These are phyloP conservation scores for Amphipyra tragopoginis DNA, from an alignment of 2,888 invertebrate genomes.

Conservation along the genomic window DNA sequence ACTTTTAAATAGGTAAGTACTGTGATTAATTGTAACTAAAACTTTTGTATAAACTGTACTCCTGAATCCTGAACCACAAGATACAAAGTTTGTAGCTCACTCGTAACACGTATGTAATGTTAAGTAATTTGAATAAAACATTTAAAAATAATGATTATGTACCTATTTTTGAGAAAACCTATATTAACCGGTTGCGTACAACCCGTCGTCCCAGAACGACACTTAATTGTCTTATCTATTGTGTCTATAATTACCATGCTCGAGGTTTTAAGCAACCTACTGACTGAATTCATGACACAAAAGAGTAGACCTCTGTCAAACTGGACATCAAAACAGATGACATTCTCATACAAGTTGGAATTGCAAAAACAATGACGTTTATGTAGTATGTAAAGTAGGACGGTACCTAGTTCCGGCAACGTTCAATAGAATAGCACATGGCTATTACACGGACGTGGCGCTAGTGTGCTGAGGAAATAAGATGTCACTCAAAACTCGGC, in stretches of 20 bases:
- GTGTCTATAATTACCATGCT: no score
- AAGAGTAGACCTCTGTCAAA: conserved; percentile 21
- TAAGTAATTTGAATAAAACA: no score
- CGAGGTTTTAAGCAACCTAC: neutral
- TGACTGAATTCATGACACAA: neutral
- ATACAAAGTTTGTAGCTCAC: no score
- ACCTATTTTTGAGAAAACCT: neutral
- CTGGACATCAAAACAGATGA: conserved; percentile 24
- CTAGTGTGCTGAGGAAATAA: conserved; percentile 80
- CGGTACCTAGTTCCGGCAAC: conserved; percentile 70
- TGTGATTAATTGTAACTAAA: no score
- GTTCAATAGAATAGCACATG: conserved; percentile 65
- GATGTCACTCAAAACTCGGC: conserved; percentile 78
- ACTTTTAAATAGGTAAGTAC: no score
- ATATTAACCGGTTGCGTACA: no score
- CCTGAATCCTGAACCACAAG: no score
- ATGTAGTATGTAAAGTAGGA: conserved; percentile 65
- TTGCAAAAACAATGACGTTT: conserved; percentile 45
- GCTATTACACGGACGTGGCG: conserved; percentile 57
- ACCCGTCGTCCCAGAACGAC: no score
- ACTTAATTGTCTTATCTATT: no score
- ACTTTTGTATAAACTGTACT: no score
- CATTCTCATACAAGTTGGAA: conserved; percentile 41
- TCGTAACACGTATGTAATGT: no score
- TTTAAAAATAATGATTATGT: no score